Evolutionary conservation across 2,113 vertebrate species (phyloP).

Genomic region (Prolemur simus): DNA sequence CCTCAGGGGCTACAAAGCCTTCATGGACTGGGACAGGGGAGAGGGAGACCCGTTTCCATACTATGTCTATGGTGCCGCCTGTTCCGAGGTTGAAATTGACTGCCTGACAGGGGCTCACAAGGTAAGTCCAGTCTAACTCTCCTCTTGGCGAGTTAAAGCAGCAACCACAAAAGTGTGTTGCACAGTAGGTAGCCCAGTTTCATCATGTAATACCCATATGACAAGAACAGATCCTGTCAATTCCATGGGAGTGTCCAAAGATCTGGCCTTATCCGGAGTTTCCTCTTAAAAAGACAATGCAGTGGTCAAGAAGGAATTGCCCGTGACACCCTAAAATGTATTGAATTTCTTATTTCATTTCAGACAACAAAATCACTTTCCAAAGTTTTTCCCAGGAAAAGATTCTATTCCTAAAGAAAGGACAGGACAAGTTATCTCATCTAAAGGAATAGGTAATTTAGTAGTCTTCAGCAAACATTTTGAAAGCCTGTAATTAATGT

Average conservation of each 20-base stretch:
- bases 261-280: not conserved
- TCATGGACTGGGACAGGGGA: constrained; percentile 90
- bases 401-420: not conserved
- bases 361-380: not conserved
- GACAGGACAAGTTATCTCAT: not conserved
- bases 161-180: not conserved
- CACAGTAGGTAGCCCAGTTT: not conserved
- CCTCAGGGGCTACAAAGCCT: constrained; percentile 85
- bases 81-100: constrained; percentile 92
- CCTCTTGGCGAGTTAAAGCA: not conserved
- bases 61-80: constrained; percentile 86
- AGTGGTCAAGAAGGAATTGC: not conserved
- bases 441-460: not conserved
- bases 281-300: not conserved
- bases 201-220: not conserved
- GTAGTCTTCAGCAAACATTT: not conserved
- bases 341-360: not conserved
- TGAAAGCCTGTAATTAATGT: not conserved
- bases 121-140: constrained; percentile 75
- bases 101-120: constrained; percentile 90
- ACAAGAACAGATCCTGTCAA: not conserved
- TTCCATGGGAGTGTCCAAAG: not conserved
- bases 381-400: not conserved
- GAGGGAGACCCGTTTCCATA: constrained; percentile 87
- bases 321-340: not conserved